Evolutionary conservation across 2,113 vertebrate genomes (phyloP), one percentile per base, ranked within the genome.

Genomic region (Siniperca chuatsi): DNA sequence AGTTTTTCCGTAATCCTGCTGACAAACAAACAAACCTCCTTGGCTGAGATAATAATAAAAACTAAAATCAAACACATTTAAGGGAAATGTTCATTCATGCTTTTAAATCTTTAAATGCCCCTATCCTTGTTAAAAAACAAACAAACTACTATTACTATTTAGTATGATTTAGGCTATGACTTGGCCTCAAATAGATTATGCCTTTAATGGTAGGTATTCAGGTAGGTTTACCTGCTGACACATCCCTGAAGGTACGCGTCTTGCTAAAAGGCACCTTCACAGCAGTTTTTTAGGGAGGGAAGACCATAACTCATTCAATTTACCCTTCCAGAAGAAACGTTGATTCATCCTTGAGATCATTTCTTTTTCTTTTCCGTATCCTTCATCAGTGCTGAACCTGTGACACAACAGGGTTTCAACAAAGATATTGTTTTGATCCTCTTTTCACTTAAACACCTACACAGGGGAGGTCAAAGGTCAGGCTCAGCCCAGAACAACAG

Each of bases 401-500:
- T 50, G 42, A 29, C 21, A 37, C 50, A n/a, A 40, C 46, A 70
- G 21, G 8, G 37, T 29, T 76, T 67, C 40, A 76, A 48, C 65
- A 64, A 70, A 44, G 0, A n/a, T 7, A 52, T 23, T 66, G 61
- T 65, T 71, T 66, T 78, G 61, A 74, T 58, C 54, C 62, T 70
- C 23, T 66, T 64, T 70, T 71, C 15, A 29, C 5, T 23, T 48
- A 29, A 62, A 21, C 58, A 64, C 16, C 42, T 20, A 54, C 25
- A 10, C 42, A 75, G 18, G 4, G 20, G 62, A 82, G 75, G 58
- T 75, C 74, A 82, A 48, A 82, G 82, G 46, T 85, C 82, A 74
- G 42, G 10, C 25, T 83, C 9, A 20, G 35, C 18, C 40, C 18
- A 20, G 8, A 68, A 62, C 35, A 65, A 21, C 64, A 71, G 48